phyloP scores from a whole-genome alignment of 2,113 vertebrate genomes.

The Mobula birostris region DNA sequence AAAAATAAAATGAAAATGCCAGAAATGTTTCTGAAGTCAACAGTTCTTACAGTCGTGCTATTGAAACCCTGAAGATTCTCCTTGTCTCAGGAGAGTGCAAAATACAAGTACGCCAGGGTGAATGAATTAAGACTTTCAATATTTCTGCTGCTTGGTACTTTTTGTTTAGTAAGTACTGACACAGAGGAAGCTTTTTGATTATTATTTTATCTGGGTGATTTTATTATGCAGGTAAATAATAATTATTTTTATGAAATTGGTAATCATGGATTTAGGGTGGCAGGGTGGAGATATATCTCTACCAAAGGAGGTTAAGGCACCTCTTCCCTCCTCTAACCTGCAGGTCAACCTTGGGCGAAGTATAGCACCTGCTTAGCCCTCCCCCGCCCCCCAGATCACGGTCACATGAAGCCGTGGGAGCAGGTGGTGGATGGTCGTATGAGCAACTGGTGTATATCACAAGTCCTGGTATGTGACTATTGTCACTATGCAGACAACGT shows the following conservation, averaged over 20 bases:
- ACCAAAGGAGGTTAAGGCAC: too few species aligned
- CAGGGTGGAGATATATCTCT: too few species aligned
- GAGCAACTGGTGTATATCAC: too few species aligned
- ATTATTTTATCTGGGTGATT: background rate
- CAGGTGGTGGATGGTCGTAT: too few species aligned
- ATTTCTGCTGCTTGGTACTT: background rate
- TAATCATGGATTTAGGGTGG: background rate
- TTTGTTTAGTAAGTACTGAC: background rate
- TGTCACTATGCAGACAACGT: too few species aligned
- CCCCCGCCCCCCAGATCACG: too few species aligned
- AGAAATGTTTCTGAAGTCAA: conserved; percentile 24
- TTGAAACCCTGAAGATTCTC: background rate
- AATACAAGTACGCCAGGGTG: background rate
- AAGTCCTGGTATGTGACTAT: too few species aligned
- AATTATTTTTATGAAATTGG: background rate
- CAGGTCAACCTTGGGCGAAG: too few species aligned
- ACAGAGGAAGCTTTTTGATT: too few species aligned
- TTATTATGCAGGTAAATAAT: background rate
- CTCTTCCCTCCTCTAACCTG: too few species aligned
- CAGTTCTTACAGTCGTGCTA: background rate
- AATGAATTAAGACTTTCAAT: background rate
- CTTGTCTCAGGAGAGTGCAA: background rate
- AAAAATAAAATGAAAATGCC: conserved; percentile 20
- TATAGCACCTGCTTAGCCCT: too few species aligned
- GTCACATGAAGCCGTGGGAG: too few species aligned